These are phyloP conservation scores for Geopemphigus sp. DNA, from an alignment of 1,140 invertebrate species.

Conservation along the genomic window DNA sequence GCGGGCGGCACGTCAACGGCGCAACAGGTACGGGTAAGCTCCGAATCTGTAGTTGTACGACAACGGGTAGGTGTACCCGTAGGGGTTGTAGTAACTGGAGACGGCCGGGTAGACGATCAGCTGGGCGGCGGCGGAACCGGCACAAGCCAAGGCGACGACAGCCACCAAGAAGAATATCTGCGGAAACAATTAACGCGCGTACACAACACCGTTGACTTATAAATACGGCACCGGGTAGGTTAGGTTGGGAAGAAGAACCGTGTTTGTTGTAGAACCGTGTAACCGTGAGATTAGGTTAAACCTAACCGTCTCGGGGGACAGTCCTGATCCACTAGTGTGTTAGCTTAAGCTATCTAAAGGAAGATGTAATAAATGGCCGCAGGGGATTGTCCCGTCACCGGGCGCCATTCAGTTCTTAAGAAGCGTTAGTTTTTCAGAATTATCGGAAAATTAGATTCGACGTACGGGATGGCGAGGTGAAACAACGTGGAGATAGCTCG, in stretches of 20 bases:
- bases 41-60: constrained; percentile 18
- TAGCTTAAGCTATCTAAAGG: too few relatives aligned
- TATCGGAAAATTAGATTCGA: too few relatives aligned
- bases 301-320: too few relatives aligned
- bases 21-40: constrained; percentile 29
- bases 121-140: constrained; percentile 23
- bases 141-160: constrained; percentile 16
- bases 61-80: constrained; percentile 28
- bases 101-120: background rate
- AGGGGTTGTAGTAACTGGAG: background rate
- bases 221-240: background rate
- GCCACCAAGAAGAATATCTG: constrained; percentile 30
- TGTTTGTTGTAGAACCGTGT: background rate
- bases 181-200: background rate
- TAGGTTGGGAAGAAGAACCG: background rate
- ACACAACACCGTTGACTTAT: too few relatives aligned
- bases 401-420: too few relatives aligned
- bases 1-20: background rate
- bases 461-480: too few relatives aligned
- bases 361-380: too few relatives aligned
- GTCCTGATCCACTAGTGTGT: too few relatives aligned
- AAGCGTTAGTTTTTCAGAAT: too few relatives aligned
- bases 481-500: too few relatives aligned
- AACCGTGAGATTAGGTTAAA: too few relatives aligned
- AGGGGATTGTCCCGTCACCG: too few relatives aligned